A percentile compares a stretch with the other conserved stretches of the same genome.
These are phyloP conservation scores for Bos indicus DNA, from an alignment of 2,113 vertebrate genomes.

Conservation along the genomic window DNA sequence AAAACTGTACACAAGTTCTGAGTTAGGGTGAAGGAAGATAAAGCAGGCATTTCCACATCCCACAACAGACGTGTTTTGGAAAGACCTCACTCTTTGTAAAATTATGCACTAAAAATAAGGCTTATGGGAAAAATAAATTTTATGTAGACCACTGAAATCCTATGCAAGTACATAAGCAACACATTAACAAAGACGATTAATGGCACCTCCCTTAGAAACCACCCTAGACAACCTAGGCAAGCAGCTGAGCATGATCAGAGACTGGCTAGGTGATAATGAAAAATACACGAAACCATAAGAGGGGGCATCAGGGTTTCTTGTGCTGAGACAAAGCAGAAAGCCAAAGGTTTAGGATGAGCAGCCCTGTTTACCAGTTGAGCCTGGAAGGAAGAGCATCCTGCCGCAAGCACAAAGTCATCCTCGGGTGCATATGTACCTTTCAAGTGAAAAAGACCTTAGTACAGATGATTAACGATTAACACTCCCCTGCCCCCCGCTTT, in stretches of 20 bases:
- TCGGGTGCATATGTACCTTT: not conserved
- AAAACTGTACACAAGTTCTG: not conserved
- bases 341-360: not conserved
- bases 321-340: not conserved
- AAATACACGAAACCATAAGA: not conserved
- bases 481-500: rapidly evolving
- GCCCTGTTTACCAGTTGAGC: too few species aligned
- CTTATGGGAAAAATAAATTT: not conserved
- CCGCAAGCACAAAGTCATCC: too few species aligned
- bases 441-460: not conserved
- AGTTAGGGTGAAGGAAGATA: not conserved
- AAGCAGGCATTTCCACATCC: not conserved
- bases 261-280: not conserved
- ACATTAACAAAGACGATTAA: not conserved
- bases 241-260: not conserved
- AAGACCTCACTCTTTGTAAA: not conserved
- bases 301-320: not conserved
- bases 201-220: not conserved
- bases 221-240: not conserved
- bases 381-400: not conserved
- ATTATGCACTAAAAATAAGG: not conserved
- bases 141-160: not conserved
- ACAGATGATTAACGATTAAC: rapidly evolving
- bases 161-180: not conserved
- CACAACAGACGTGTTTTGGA: not conserved